phyloP scores from a whole-genome alignment of 2,888 invertebrate species.

The Callinectes sapidus region DNA sequence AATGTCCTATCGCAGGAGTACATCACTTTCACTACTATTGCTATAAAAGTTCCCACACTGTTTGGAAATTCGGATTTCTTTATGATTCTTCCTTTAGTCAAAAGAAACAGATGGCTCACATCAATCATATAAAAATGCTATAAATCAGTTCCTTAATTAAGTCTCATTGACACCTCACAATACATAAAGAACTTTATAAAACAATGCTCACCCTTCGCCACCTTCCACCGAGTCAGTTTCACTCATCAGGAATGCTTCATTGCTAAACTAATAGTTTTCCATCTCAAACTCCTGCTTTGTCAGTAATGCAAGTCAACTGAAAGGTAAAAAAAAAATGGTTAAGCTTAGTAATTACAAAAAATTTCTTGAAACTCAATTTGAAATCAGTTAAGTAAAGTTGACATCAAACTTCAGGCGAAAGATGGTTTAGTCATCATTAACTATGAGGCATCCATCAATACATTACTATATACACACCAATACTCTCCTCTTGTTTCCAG shows the following conservation, averaged over 20 bases:
- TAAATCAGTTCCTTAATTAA: background rate
- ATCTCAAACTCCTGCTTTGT: background rate
- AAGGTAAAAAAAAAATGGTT: background rate
- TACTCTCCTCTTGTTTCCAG: too few species aligned
- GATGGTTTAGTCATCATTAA: too few species aligned
- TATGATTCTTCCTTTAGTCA: too few species aligned
- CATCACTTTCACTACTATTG: background rate
- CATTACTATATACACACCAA: too few species aligned
- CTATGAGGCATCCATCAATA: too few species aligned
- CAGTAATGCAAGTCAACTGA: background rate
- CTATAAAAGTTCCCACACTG: too few species aligned
- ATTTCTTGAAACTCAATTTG: background rate
- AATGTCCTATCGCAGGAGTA: background rate
- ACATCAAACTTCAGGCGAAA: slow-evolving; percentile 6
- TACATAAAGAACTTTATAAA: background rate
- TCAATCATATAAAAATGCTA: too few species aligned
- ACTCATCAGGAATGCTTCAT: background rate
- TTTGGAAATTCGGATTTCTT: too few species aligned
- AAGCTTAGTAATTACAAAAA: background rate
- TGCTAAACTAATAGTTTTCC: background rate
- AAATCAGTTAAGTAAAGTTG: background rate
- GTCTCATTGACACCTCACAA: background rate
- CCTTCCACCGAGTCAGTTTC: background rate
- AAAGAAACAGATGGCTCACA: too few species aligned
- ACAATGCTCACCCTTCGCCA: background rate